These are phyloP conservation scores for Drosophila diplacantha DNA, from an alignment of 2,888 invertebrate genomes.

Conservation along the genomic window DNA sequence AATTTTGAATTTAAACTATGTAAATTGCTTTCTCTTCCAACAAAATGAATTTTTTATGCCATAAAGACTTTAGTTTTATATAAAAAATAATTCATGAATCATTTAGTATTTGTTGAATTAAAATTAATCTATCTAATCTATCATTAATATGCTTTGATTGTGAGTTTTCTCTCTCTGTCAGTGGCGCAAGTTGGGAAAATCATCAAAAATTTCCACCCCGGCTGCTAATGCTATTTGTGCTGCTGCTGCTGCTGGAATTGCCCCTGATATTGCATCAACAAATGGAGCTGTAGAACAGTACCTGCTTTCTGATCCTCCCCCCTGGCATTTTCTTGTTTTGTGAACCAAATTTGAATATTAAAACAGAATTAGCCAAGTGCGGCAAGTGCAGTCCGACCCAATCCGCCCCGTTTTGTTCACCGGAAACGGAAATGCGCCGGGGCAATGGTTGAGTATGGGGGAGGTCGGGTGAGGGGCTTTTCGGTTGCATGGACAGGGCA, in stretches of 20 bases:
- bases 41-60: no score
- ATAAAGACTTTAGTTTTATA: no score
- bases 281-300: constrained; percentile 22
- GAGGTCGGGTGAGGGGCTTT: not conserved
- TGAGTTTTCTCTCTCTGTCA: not conserved
- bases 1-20: no score
- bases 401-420: constrained; percentile 33
- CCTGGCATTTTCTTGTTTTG: constrained; percentile 32
- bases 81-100: no score
- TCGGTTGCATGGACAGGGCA: constrained; percentile 27
- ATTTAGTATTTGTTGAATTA: not conserved
- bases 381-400: constrained; percentile 48
- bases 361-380: constrained; percentile 65
- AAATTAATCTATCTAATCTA: no score
- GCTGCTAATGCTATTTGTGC: constrained; percentile 1
- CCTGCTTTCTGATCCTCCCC: constrained; percentile 1
- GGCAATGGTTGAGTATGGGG: not conserved
- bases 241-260: constrained; percentile 14
- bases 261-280: constrained; percentile 33
- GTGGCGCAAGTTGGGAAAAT: constrained; percentile 50
- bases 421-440: constrained; percentile 61
- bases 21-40: no score
- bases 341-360: constrained; percentile 65
- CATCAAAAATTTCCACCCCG: constrained; percentile 23
- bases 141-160: no score